Percentiles rank a stretch among this genome's conserved stretches.
Evolutionary conservation across 2,113 vertebrate species (phyloP).

Genomic region (Irena cyanogastra): DNA sequence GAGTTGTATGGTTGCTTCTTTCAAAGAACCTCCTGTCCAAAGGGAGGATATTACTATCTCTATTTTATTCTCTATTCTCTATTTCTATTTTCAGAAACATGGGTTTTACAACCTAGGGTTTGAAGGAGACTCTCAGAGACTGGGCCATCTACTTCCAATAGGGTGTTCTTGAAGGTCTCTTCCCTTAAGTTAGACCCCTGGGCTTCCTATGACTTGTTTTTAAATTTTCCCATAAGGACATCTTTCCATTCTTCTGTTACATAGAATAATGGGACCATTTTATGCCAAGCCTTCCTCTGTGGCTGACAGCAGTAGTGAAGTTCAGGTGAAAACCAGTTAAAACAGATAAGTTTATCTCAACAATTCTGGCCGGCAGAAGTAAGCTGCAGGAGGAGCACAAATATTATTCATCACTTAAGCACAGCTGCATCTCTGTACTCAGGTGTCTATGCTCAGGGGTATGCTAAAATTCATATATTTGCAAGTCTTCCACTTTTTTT

Average conservation of each 20-base stretch:
- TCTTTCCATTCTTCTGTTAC: neutral
- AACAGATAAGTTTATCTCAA: neutral
- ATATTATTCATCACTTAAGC: neutral
- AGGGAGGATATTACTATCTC: neutral
- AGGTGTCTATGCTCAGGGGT: neutral
- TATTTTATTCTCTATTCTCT: too few species aligned
- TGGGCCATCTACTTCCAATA: neutral
- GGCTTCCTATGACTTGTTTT: neutral
- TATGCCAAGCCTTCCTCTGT: neutral
- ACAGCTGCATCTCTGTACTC: neutral
- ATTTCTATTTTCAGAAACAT: neutral
- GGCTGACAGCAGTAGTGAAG: neutral
- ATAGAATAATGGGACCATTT: neutral
- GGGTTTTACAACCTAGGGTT: neutral
- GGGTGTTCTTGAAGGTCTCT: neutral
- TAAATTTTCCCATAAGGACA: neutral
- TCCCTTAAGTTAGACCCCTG: neutral
- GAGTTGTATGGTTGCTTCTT: neutral
- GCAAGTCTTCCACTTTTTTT: neutral
- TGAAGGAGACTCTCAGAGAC: neutral
- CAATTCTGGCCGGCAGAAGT: neutral
- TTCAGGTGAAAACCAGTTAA: neutral
- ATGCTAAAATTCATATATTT: neutral
- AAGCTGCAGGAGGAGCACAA: neutral
- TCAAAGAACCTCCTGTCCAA: neutral